Evolutionary conservation across 2,888 invertebrate species (phyloP).

Genomic region (Falcaria lacertinaria): DNA sequence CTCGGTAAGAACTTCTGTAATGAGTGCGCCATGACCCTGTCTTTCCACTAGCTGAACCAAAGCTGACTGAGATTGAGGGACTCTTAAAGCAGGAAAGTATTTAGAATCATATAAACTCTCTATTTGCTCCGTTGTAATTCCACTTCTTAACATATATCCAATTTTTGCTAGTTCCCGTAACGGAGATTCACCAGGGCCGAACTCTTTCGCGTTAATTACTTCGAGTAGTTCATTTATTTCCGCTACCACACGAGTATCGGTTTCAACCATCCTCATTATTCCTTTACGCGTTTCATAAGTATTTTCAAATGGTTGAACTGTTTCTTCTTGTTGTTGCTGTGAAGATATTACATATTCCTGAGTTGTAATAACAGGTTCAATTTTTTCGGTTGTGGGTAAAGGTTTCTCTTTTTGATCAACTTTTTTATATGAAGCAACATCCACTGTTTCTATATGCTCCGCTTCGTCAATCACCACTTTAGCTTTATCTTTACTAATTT

Average conservation of each 20-base stretch:
- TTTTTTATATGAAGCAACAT: slow-evolving; percentile 82
- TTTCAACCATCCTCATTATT: slow-evolving; percentile 74
- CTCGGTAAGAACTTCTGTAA: slow-evolving; percentile 89
- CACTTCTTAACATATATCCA: slow-evolving; percentile 87
- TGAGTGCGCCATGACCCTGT: slow-evolving; percentile 88
- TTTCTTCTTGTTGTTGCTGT: slow-evolving; percentile 79
- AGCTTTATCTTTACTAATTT: slow-evolving; percentile 62
- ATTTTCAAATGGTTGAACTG: slow-evolving; percentile 73
- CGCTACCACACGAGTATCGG: slow-evolving; percentile 80
- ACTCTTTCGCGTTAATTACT: slow-evolving; percentile 86
- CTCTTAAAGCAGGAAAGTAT: slow-evolving; percentile 87
- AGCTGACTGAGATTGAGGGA: slow-evolving; percentile 91
- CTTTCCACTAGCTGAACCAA: slow-evolving; percentile 91
- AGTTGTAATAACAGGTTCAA: slow-evolving; percentile 72
- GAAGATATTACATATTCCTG: slow-evolving; percentile 80
- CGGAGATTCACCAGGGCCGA: slow-evolving; percentile 89
- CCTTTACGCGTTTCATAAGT: slow-evolving; percentile 78
- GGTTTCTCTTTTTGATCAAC: slow-evolving; percentile 75
- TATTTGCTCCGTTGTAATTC: slow-evolving; percentile 87
- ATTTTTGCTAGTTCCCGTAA: slow-evolving; percentile 90
- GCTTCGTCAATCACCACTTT: slow-evolving; percentile 77
- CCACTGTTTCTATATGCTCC: slow-evolving; percentile 80
- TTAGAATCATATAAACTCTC: slow-evolving; percentile 88
- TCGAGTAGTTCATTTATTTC: slow-evolving; percentile 88
- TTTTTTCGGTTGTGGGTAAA: slow-evolving; percentile 59